Conservation (phyloP, 2,113 vertebrate genomes). For the Megaleporinus macrocephalus region DNA sequence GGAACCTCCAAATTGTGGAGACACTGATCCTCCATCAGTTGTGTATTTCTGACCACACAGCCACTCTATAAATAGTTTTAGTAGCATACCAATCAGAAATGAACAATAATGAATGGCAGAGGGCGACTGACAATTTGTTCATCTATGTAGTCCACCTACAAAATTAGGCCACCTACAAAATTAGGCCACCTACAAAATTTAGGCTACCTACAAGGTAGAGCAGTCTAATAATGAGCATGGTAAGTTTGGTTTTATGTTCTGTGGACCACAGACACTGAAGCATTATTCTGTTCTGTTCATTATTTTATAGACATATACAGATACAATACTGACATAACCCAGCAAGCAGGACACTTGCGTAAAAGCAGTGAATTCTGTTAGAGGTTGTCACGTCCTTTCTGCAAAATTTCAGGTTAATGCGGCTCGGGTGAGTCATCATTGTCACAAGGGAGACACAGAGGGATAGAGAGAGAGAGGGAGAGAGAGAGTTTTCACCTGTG, state of each 20-base stretch:
- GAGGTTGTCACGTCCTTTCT: background rate
- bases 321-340: background rate
- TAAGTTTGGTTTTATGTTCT: background rate
- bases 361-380: background rate
- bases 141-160: too few relatives aligned
- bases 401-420: constrained; percentile 31
- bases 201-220: background rate
- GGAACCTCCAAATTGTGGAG: too few relatives aligned
- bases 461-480: background rate
- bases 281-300: too few relatives aligned
- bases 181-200: too few relatives aligned
- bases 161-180: too few relatives aligned
- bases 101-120: too few relatives aligned
- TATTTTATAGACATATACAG: background rate
- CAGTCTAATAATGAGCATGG: background rate
- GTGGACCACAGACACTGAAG: background rate
- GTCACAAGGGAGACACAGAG: background rate
- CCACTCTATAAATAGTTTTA: too few relatives aligned
- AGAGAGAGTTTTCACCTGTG: constrained; percentile 10
- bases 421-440: constrained; percentile 59
- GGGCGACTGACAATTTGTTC: too few relatives aligned
- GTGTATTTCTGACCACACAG: too few relatives aligned
- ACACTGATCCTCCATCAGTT: too few relatives aligned
- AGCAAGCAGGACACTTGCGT: background rate
- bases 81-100: too few relatives aligned